Percentiles rank a stretch among this genome's conserved stretches.
These are phyloP conservation scores for Pseudomyrmex pallidus DNA, from an alignment of 1,140 invertebrate species.

Conservation along the genomic window DNA sequence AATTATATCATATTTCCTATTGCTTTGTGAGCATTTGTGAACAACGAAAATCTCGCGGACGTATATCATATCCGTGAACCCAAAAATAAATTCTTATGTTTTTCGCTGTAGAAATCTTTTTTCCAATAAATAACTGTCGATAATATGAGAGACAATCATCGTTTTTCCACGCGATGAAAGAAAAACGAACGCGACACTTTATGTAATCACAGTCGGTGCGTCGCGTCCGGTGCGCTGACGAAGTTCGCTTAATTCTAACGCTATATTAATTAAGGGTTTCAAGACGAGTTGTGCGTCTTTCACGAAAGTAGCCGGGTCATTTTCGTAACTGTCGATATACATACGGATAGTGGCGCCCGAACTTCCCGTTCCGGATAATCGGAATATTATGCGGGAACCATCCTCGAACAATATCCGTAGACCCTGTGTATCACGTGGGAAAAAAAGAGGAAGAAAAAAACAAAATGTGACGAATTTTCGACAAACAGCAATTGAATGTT, in stretches of 20 bases:
- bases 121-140: conserved; percentile 2
- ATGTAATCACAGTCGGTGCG: conserved; percentile 98
- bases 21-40: conserved; percentile 37
- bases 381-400: conserved; percentile 96
- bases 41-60: conserved; percentile 19
- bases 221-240: conserved; percentile 94
- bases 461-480: too few relatives aligned
- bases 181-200: conserved; percentile 81
- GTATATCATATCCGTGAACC: not conserved
- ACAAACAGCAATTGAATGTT: too few relatives aligned
- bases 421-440: conserved; percentile 87
- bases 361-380: conserved; percentile 98
- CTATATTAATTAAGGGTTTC: conserved; percentile 95
- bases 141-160: not conserved
- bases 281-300: conserved; percentile 94
- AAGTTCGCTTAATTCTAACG: conserved; percentile 94
- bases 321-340: conserved; percentile 96
- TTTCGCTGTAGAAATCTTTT: not conserved
- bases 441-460: too few relatives aligned
- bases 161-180: not conserved
- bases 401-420: conserved; percentile 97
- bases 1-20: conserved; percentile 34
- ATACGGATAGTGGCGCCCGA: conserved; percentile 98
- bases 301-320: conserved; percentile 87
- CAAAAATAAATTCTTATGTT: not conserved